A percentile compares a stretch with the other conserved stretches of the same genome.
These are phyloP conservation scores for Tachuris rubrigastra DNA, from an alignment of 2,113 vertebrate genomes.

Conservation along the genomic window DNA sequence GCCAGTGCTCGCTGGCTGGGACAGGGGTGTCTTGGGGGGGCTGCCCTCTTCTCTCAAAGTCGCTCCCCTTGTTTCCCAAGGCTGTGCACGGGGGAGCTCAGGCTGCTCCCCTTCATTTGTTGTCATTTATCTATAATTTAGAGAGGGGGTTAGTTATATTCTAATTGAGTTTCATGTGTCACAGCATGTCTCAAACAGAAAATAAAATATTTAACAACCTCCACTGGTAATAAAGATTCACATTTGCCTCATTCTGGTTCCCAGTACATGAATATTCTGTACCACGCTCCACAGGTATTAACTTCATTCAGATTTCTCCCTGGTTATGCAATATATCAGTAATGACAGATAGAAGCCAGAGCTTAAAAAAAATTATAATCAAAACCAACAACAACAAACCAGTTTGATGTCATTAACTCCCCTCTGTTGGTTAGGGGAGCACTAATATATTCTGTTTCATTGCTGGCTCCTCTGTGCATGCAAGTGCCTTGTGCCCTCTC, in stretches of 20 bases:
- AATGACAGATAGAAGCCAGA: constrained; percentile 49
- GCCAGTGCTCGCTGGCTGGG: background rate
- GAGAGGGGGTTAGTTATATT: constrained; percentile 14
- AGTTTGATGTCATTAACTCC: constrained; percentile 24
- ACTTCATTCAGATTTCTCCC: constrained; percentile 60
- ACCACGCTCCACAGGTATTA: constrained; percentile 17
- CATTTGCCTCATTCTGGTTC: constrained; percentile 53
- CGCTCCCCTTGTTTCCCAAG: background rate
- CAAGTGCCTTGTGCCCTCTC: background rate
- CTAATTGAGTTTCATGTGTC: constrained; percentile 61
- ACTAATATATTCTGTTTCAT: background rate
- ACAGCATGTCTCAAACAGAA: constrained; percentile 51
- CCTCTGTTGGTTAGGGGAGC: background rate
- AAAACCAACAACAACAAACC: background rate
- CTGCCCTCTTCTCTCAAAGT: background rate
- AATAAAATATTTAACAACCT: constrained; percentile 71
- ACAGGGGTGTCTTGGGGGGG: background rate
- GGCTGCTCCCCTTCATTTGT: background rate
- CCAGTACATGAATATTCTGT: constrained; percentile 55
- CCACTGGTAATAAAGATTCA: constrained; percentile 65
- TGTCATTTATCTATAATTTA: constrained; percentile 53
- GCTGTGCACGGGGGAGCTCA: background rate
- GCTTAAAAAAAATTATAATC: constrained; percentile 9
- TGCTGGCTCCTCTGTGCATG: background rate
- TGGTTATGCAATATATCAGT: constrained; percentile 39